Conservation (phyloP, 2,113 vertebrate species). For the Acrocephalus arundinaceus region DNA sequence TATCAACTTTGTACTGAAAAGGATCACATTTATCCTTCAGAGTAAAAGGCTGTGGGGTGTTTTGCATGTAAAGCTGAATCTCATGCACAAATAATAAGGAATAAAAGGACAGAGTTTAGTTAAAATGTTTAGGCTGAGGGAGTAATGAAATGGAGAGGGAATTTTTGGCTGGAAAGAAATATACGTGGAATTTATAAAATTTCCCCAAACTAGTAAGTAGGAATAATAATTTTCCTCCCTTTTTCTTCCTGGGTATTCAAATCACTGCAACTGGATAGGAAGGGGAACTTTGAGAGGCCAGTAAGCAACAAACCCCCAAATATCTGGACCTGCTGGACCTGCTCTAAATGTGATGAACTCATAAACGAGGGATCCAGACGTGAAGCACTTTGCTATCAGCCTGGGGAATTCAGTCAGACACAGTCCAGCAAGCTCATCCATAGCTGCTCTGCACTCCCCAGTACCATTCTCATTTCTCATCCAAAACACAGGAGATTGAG, state of each 20-base stretch:
- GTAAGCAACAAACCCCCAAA: neutral
- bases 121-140: neutral
- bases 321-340: neutral
- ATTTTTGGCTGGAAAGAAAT: neutral
- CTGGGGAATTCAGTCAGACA: neutral
- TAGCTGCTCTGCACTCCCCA: neutral
- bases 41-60: neutral
- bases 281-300: neutral
- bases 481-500: neutral
- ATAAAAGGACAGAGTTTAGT: neutral
- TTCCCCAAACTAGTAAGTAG: neutral
- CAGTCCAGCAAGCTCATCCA: neutral
- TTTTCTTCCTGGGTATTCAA: neutral
- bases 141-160: neutral
- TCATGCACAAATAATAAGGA: neutral
- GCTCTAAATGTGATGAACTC: neutral
- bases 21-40: neutral
- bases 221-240: neutral
- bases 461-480: neutral
- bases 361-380: neutral
- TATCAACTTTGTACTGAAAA: neutral
- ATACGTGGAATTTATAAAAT: neutral
- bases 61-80: neutral
- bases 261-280: neutral
- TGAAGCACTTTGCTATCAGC: neutral